Conservation (phyloP, 2,113 vertebrate genomes). For the Corydoras sp. region DNA sequence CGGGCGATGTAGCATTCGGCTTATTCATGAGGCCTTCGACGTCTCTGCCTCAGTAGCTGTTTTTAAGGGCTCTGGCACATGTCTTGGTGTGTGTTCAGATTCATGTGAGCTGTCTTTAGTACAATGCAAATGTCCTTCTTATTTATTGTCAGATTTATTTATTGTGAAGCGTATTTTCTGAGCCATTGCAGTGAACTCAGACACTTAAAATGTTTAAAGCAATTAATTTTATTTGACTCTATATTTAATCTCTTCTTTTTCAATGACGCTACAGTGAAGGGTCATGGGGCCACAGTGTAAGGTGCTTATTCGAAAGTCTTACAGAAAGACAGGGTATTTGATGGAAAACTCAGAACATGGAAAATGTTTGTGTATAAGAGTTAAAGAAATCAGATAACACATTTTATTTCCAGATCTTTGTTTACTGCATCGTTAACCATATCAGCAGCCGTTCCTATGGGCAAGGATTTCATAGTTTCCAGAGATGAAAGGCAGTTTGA, state of each 20-base stretch:
- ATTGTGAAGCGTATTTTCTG: constrained; percentile 37
- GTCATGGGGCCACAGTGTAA: too few species aligned
- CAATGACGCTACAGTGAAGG: constrained; percentile 1
- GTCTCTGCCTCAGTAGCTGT: constrained; percentile 38
- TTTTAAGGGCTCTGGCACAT: constrained; percentile 34
- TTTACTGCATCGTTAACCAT: too few species aligned
- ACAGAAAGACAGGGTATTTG: constrained; percentile 35
- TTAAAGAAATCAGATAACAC: too few species aligned
- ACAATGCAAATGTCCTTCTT: constrained; percentile 37
- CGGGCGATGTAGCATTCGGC: constrained; percentile 44
- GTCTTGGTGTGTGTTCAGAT: constrained; percentile 33
- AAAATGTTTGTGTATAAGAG: not conserved
- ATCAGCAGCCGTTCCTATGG: too few species aligned
- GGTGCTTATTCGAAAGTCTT: too few species aligned
- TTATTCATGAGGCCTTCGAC: constrained; percentile 29
- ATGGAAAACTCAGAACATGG: not conserved
- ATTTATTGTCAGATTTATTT: constrained; percentile 65
- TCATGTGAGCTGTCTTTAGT: constrained; percentile 29
- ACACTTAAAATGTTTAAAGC: constrained; percentile 25
- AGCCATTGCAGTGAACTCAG: constrained; percentile 23
- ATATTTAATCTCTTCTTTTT: constrained; percentile 31
- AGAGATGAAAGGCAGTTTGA: too few species aligned
- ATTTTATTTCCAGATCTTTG: too few species aligned
- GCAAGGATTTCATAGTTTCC: too few species aligned
- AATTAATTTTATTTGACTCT: constrained; percentile 29